A percentile compares a stretch with the other conserved stretches of the same genome.
Evolutionary conservation across 2,113 vertebrate species (phyloP).

Genomic region (Urocolius indicus): DNA sequence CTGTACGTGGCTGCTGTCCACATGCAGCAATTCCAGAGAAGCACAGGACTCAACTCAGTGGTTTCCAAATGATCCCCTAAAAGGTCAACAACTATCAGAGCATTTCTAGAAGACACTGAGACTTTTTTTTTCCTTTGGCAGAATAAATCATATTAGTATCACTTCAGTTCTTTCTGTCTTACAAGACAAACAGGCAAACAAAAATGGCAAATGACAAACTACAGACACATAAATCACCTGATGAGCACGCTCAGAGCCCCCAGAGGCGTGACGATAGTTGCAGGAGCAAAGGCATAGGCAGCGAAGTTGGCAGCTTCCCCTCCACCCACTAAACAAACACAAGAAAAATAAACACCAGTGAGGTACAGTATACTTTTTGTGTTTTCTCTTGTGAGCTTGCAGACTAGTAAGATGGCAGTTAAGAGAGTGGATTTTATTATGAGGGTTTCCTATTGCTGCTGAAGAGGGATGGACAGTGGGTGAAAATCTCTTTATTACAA

Average conservation of each 20-base stretch:
- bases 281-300: constrained; percentile 93
- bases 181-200: neutral
- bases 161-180: neutral
- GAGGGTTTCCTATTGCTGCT: neutral
- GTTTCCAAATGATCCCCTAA: neutral
- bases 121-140: neutral
- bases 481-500: neutral
- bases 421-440: neutral
- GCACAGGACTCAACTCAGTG: neutral
- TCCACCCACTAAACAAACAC: constrained; percentile 86
- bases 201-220: neutral
- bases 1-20: neutral
- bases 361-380: neutral
- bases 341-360: constrained; percentile 42
- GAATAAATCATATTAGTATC: neutral
- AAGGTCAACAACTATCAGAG: neutral
- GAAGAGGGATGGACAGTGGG: fast-evolving
- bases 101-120: neutral
- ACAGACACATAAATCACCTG: constrained; percentile 79
- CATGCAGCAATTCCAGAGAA: neutral
- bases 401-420: neutral
- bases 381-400: neutral
- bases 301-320: constrained; percentile 95
- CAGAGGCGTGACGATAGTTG: constrained; percentile 93
- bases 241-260: constrained; percentile 95